A percentile compares a stretch with the other conserved stretches of the same genome.
Evolutionary conservation across 2,797 vertebrate species (phyloP).

Genomic region (Neosilurus mollespiculum): DNA sequence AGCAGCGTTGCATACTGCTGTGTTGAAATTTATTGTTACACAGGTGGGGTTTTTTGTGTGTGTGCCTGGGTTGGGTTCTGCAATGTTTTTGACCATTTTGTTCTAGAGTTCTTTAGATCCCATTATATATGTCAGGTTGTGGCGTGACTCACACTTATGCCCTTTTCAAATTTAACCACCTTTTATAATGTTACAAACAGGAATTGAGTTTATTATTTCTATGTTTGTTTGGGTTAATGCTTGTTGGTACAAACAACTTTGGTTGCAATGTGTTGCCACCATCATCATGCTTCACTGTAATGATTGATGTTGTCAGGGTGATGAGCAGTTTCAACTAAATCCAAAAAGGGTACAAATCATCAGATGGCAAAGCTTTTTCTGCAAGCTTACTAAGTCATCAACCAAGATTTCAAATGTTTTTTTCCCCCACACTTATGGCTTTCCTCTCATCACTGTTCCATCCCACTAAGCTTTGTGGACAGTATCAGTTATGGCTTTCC

Average conservation of each 20-base stretch:
- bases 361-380: not conserved
- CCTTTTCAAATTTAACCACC: not conserved
- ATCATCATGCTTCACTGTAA: not conserved
- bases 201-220: not conserved
- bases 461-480: not conserved
- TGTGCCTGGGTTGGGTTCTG: too few relatives aligned
- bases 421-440: not conserved
- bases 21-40: conserved; percentile 14
- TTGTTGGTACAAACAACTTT: not conserved
- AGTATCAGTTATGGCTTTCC: not conserved
- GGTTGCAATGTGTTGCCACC: not conserved
- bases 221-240: not conserved
- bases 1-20: not conserved
- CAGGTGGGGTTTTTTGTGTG: not conserved
- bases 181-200: not conserved
- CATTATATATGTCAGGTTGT: not conserved
- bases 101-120: not conserved
- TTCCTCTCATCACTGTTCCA: not conserved
- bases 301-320: not conserved
- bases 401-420: not conserved
- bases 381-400: not conserved
- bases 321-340: not conserved
- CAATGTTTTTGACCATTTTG: not conserved
- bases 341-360: not conserved
- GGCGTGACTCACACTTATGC: not conserved